These are phyloP conservation scores for Pluvialis apricaria DNA, from an alignment of 2,113 vertebrate genomes.

Conservation along the genomic window DNA sequence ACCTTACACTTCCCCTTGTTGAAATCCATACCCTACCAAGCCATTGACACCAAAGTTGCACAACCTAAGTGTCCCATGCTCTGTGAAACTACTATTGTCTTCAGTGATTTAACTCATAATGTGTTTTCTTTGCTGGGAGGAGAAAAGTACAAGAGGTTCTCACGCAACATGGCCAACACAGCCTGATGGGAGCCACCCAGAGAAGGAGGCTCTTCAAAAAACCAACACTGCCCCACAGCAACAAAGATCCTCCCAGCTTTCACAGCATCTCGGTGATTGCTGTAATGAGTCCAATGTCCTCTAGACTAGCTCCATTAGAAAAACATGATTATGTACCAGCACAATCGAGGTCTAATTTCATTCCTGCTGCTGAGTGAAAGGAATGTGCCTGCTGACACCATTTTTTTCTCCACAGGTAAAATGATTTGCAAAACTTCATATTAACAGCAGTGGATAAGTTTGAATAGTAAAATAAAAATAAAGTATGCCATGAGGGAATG, in stretches of 20 bases:
- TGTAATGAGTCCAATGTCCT: background rate
- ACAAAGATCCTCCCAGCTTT: background rate
- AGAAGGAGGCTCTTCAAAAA: background rate
- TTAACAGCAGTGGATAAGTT: background rate
- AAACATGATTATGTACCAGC: background rate
- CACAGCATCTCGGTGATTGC: background rate
- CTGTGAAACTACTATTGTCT: background rate
- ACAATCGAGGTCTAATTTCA: background rate
- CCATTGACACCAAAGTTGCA: rapidly evolving
- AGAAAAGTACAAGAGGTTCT: background rate
- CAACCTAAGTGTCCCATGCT: rapidly evolving
- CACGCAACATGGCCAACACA: rapidly evolving
- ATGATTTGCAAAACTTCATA: background rate
- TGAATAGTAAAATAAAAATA: background rate
- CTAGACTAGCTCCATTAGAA: background rate
- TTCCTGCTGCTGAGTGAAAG: background rate
- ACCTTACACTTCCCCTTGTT: too few species aligned
- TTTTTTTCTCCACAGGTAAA: background rate
- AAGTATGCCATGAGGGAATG: background rate
- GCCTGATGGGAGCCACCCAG: background rate
- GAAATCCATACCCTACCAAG: background rate
- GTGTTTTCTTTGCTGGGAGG: background rate
- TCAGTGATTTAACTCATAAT: background rate
- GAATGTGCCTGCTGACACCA: background rate
- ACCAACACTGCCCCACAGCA: background rate